Evolutionary conservation across 2,888 invertebrate genomes (phyloP).

Genomic region (Lepidocyrtoides sp.): DNA sequence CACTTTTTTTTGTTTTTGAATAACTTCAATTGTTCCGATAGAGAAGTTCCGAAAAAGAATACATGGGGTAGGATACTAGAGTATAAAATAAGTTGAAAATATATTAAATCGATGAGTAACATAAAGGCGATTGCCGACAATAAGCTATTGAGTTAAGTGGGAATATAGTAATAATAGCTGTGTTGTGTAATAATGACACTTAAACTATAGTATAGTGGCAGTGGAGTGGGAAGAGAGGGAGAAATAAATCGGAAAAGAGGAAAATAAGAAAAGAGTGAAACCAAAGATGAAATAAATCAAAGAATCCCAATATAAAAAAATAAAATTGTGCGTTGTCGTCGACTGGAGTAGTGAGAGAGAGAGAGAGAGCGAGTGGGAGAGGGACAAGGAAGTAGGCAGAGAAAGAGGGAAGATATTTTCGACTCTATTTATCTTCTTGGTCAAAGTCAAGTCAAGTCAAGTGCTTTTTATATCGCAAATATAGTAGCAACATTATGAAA

Average conservation of each 20-base stretch:
- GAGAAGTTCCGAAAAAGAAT: constrained; percentile 1
- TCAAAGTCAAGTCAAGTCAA: constrained; percentile 74
- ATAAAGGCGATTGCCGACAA: constrained; percentile 24
- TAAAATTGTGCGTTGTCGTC: constrained; percentile 70
- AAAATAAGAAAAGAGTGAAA: constrained; percentile 53
- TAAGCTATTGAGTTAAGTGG: constrained; percentile 44
- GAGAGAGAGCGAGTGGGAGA: too few species aligned
- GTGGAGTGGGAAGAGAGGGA: constrained; percentile 47
- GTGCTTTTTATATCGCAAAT: constrained; percentile 30
- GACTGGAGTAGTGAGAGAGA: neutral
- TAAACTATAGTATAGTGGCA: constrained; percentile 13
- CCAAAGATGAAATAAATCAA: constrained; percentile 83
- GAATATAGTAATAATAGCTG: constrained; percentile 15
- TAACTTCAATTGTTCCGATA: constrained; percentile 54
- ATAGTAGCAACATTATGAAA: neutral
- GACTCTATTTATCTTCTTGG: constrained; percentile 82
- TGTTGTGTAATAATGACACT: constrained; percentile 37
- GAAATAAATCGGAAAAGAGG: constrained; percentile 31
- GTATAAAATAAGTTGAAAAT: constrained; percentile 17
- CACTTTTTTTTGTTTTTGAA: constrained; percentile 40
- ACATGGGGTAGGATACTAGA: neutral
- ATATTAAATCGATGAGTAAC: too few species aligned
- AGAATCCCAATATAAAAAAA: constrained; percentile 83
- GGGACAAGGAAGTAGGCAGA: too few species aligned
- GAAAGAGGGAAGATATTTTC: constrained; percentile 71